Evolutionary conservation across 2,797 vertebrate species (phyloP).

Genomic region (Danio kyathit): DNA sequence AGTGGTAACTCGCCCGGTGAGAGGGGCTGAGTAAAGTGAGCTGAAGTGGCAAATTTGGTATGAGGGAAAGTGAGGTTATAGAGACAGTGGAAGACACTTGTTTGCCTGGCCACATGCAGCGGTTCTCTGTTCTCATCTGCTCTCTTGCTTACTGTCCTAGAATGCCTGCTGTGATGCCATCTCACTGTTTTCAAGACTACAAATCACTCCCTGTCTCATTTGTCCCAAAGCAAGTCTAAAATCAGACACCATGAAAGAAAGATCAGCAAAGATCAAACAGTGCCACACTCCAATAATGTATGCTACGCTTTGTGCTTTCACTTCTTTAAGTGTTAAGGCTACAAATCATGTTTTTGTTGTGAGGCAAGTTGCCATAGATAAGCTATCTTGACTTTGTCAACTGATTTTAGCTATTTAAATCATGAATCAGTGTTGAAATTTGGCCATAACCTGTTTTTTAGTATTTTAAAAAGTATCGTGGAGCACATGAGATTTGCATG

Average conservation of each 20-base stretch:
- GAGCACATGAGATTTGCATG: no score
- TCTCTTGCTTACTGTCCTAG: conserved; percentile 18
- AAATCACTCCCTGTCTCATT: conserved; percentile 11
- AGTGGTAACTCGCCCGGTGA: neutral
- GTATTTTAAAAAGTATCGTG: no score
- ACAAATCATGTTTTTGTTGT: neutral
- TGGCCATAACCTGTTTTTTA: no score
- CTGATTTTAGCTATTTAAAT: no score
- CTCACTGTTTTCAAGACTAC: conserved; percentile 3
- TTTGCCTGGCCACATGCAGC: conserved; percentile 11
- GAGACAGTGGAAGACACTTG: neutral
- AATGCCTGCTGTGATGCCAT: conserved; percentile 24
- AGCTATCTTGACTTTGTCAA: no score
- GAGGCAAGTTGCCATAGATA: no score
- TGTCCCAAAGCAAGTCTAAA: conserved; percentile 4
- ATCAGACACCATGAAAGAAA: conserved; percentile 16
- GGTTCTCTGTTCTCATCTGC: conserved; percentile 17
- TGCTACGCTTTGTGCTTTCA: neutral
- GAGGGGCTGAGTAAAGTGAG: conserved; percentile 6
- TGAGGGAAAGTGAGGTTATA: neutral
- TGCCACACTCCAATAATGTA: neutral
- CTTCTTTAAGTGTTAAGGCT: neutral
- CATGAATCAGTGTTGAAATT: no score
- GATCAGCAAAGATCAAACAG: conserved; percentile 5
- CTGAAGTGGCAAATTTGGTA: conserved; percentile 25